phyloP scores from a whole-genome alignment of 2,888 invertebrate genomes.

The Tridacna gigas region DNA sequence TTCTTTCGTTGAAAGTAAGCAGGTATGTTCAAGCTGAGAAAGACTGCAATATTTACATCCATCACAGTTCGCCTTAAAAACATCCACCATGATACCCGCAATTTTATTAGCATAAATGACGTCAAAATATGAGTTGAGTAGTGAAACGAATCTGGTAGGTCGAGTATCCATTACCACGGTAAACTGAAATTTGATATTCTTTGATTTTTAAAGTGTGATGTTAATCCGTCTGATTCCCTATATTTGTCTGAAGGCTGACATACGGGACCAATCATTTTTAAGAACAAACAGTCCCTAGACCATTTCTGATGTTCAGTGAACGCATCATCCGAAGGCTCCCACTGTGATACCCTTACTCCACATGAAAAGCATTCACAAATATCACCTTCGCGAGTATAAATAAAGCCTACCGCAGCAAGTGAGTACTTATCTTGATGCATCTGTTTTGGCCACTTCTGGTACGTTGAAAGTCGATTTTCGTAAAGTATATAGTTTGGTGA shows the following conservation, averaged over 20 bases:
- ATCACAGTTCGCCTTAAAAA: slow-evolving; percentile 6
- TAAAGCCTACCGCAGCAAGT: not conserved
- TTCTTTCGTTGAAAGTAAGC: slow-evolving; percentile 3
- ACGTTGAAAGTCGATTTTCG: not conserved
- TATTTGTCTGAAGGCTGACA: not conserved
- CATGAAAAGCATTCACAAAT: slow-evolving; percentile 25
- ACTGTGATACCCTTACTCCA: slow-evolving; percentile 8
- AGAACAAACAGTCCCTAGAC: slow-evolving; percentile 6
- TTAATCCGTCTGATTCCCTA: not conserved
- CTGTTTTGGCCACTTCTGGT: slow-evolving; percentile 20
- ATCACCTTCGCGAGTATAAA: slow-evolving; percentile 7
- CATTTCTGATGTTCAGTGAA: slow-evolving; percentile 16
- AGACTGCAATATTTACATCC: slow-evolving; percentile 11
- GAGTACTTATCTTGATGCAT: not conserved
- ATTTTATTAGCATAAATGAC: slow-evolving; percentile 10
- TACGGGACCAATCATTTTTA: slow-evolving; percentile 27
- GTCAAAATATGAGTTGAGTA: slow-evolving; percentile 25
- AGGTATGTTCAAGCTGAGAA: slow-evolving; percentile 18
- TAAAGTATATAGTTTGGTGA: not conserved
- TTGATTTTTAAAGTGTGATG: not conserved
- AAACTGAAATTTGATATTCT: not conserved
- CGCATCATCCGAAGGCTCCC: not conserved
- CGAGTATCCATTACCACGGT: slow-evolving; percentile 1
- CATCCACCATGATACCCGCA: not conserved
- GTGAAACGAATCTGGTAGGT: not conserved